phyloP scores from a whole-genome alignment of 2,888 invertebrate species.

The Drosophila formosana region DNA sequence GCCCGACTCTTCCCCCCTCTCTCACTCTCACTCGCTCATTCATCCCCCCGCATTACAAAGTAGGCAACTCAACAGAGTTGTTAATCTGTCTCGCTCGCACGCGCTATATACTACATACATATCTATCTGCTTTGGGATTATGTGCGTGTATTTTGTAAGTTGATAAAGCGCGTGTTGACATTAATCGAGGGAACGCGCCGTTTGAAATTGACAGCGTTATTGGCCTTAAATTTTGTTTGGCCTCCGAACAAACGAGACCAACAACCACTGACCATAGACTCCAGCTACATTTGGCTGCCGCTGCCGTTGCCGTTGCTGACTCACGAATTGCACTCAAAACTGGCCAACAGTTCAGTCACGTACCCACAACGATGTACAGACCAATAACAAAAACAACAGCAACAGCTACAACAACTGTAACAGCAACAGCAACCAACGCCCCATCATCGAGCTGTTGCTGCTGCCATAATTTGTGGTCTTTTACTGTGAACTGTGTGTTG shows the following conservation, averaged over 20 bases:
- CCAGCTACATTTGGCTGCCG: conserved; percentile 42
- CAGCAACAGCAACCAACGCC: conserved; percentile 46
- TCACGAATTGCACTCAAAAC: conserved; percentile 61
- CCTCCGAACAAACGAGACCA: neutral
- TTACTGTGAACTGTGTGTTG: conserved; percentile 54
- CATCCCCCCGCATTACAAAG: neutral
- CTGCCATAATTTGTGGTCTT: conserved; percentile 75
- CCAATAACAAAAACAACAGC: conserved; percentile 29
- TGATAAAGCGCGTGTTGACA: conserved; percentile 76
- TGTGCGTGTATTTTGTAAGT: conserved; percentile 53
- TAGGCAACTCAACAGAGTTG: conserved; percentile 38
- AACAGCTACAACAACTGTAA: conserved; percentile 18
- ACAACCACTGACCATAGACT: conserved; percentile 45
- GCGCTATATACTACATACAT: neutral
- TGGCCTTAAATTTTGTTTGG: conserved; percentile 70
- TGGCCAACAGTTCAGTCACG: conserved; percentile 65
- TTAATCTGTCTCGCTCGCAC: conserved; percentile 38
- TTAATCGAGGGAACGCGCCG: conserved; percentile 76
- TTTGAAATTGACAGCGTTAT: conserved; percentile 77
- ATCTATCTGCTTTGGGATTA: conserved; percentile 5
- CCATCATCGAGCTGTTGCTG: conserved; percentile 51
- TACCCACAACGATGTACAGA: conserved; percentile 52
- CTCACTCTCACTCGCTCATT: neutral
- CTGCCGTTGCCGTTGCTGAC: conserved; percentile 41
- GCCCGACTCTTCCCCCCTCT: neutral